These are phyloP conservation scores for Siniperca chuatsi DNA, from an alignment of 2,113 vertebrate genomes.

Conservation along the genomic window DNA sequence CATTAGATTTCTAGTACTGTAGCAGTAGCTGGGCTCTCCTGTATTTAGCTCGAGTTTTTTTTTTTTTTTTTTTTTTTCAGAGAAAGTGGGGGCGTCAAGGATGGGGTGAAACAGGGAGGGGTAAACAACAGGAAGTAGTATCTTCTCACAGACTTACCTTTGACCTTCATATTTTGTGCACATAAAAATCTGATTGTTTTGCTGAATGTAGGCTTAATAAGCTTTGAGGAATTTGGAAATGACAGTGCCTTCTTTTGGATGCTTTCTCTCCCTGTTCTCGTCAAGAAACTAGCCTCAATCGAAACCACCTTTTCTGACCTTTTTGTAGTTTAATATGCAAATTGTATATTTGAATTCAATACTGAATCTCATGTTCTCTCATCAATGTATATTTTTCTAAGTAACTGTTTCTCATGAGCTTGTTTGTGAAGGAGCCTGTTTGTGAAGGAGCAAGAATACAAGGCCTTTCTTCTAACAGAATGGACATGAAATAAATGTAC, in stretches of 20 bases:
- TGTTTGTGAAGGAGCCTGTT: constrained; percentile 74
- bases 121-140: constrained; percentile 29
- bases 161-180: constrained; percentile 53
- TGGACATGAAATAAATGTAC: constrained; percentile 79
- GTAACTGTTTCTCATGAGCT: constrained; percentile 73
- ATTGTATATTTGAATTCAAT: constrained; percentile 84
- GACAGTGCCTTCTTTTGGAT: constrained; percentile 71
- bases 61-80: constrained; percentile 34
- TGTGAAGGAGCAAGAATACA: constrained; percentile 73
- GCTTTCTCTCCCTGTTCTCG: constrained; percentile 54
- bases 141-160: constrained; percentile 46
- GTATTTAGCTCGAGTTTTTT: constrained; percentile 59
- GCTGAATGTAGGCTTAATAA: constrained; percentile 79
- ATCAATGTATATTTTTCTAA: constrained; percentile 85
- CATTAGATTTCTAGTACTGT: constrained; percentile 74
- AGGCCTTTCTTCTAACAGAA: constrained; percentile 71
- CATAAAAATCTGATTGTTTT: constrained; percentile 55
- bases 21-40: constrained; percentile 71
- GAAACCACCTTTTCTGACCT: constrained; percentile 70
- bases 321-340: constrained; percentile 79
- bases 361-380: constrained; percentile 79
- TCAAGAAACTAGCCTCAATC: constrained; percentile 65
- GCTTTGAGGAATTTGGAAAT: constrained; percentile 71
- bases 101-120: constrained; percentile 24
- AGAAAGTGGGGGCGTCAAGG: constrained; percentile 43